Evolutionary conservation across 2,888 invertebrate species (phyloP).

Genomic region (Tipula helvola): DNA sequence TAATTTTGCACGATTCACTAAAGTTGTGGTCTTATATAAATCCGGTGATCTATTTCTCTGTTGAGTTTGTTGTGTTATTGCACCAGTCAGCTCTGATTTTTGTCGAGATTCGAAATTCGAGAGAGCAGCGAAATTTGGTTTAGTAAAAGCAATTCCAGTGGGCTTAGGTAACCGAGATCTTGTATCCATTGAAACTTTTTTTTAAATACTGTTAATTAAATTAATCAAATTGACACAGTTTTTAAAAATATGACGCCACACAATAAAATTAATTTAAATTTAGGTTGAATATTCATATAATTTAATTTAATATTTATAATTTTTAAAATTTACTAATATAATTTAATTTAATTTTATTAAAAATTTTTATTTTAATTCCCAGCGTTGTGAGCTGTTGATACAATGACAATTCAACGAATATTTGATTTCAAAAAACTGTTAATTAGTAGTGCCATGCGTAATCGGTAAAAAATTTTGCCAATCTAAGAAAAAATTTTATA

Average conservation of each 20-base stretch:
- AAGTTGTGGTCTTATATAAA: conserved; percentile 12
- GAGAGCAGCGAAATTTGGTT: not conserved
- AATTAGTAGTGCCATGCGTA: not conserved
- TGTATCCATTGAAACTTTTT: not conserved
- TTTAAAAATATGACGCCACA: not conserved
- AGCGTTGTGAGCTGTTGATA: not conserved
- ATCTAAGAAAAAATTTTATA: too few species aligned
- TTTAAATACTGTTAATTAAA: not conserved
- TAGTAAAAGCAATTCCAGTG: conserved; percentile 17
- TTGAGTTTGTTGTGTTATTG: not conserved
- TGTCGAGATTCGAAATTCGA: not conserved
- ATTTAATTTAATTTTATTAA: not conserved
- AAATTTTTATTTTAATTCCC: not conserved
- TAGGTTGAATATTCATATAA: not conserved
- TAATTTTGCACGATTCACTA: conserved; percentile 14
- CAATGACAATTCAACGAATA: not conserved
- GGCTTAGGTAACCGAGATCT: conserved; percentile 38
- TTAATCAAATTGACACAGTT: too few species aligned
- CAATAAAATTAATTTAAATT: not conserved
- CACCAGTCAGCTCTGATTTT: not conserved
- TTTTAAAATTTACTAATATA: not conserved
- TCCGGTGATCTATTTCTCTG: conserved; percentile 25
- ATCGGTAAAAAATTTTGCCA: not conserved
- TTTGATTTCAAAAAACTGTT: not conserved
- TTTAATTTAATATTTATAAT: not conserved